Conservation (phyloP, 1,140 invertebrate species). For the Neodiprion virginianus region DNA sequence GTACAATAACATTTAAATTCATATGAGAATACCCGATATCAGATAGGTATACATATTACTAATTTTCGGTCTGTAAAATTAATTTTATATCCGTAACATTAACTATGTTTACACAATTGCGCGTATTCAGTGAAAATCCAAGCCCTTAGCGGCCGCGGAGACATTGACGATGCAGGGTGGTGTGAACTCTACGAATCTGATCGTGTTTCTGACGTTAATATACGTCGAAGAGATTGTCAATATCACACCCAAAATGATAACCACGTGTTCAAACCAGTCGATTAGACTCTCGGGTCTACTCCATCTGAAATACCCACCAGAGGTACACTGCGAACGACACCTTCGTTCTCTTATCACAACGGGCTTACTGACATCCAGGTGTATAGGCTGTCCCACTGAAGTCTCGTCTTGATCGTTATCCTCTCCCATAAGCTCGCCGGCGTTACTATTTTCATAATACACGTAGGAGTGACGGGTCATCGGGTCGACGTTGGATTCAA, state of each 20-base stretch:
- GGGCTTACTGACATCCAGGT: not conserved
- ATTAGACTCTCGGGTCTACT: conserved; percentile 39
- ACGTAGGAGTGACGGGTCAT: conserved; percentile 43
- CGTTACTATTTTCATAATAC: conserved; percentile 45
- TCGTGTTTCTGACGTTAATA: conserved; percentile 67
- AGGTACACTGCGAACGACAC: not conserved
- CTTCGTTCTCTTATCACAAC: not conserved
- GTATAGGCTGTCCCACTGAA: not conserved
- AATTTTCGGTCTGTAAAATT: too few species aligned
- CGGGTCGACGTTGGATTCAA: conserved; percentile 24
- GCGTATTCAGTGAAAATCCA: conserved; percentile 22
- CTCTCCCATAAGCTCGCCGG: conserved; percentile 34
- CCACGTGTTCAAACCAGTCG: conserved; percentile 56
- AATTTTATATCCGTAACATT: too few species aligned
- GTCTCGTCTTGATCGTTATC: conserved; percentile 5
- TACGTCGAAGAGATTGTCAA: conserved; percentile 68
- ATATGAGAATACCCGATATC: too few species aligned
- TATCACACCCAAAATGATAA: conserved; percentile 64
- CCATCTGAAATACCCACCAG: not conserved
- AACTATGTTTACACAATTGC: too few species aligned
- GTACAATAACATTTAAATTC: too few species aligned
- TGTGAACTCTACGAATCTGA: conserved; percentile 66
- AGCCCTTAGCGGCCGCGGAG: conserved; percentile 53
- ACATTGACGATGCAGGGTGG: conserved; percentile 71
- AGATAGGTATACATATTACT: too few species aligned